These are phyloP conservation scores for Pycnonotus jocosus DNA, from an alignment of 2,113 vertebrate genomes.

Conservation along the genomic window DNA sequence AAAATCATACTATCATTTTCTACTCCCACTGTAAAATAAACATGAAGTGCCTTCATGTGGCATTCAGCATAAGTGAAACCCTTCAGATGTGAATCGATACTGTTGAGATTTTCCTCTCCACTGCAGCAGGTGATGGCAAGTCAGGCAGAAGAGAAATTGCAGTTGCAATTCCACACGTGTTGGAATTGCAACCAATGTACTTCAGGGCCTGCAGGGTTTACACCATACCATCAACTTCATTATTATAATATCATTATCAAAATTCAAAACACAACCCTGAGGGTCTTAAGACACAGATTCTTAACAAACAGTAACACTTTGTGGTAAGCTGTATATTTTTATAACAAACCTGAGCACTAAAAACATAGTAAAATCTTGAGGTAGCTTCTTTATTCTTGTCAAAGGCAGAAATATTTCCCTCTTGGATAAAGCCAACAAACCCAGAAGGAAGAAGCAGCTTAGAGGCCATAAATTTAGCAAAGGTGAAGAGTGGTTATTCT, in stretches of 20 bases:
- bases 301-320: not conserved
- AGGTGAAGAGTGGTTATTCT: not conserved
- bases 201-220: not conserved
- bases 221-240: not conserved
- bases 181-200: not conserved
- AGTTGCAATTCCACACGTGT: not conserved
- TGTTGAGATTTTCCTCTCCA: not conserved
- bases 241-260: not conserved
- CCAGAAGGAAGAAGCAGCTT: not conserved
- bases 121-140: not conserved
- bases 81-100: not conserved
- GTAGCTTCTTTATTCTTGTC: not conserved
- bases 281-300: not conserved
- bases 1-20: not conserved
- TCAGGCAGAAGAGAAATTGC: not conserved
- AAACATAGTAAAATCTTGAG: not conserved
- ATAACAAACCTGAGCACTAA: not conserved
- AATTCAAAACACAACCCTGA: not conserved
- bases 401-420: not conserved
- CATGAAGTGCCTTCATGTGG: not conserved
- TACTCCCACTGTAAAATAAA: not conserved
- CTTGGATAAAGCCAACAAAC: not conserved
- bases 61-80: not conserved
- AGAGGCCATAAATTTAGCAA: not conserved
- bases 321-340: not conserved